phyloP scores from a whole-genome alignment of 2,797 vertebrate genomes.

The Myoxocephalus aenaeus region DNA sequence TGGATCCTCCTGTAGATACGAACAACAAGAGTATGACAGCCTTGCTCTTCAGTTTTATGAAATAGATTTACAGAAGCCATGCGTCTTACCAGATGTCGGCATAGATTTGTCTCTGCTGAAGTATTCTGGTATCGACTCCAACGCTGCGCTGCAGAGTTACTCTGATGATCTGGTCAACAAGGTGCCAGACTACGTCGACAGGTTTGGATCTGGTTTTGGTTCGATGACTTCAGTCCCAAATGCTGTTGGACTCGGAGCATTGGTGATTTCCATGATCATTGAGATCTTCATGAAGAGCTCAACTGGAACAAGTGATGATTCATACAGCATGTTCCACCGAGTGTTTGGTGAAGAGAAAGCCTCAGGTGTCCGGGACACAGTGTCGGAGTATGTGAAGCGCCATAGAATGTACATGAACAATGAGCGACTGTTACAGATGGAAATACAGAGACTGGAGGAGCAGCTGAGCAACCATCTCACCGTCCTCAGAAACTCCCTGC shows the following conservation, averaged over 20 bases:
- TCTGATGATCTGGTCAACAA: not conserved
- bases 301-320: fast-evolving
- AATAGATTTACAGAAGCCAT: fast-evolving
- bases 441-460: not conserved
- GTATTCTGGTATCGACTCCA: constrained; percentile 8
- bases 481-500: constrained; percentile 17
- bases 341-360: constrained; percentile 38
- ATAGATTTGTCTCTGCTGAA: constrained; percentile 24
- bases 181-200: fast-evolving
- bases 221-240: fast-evolving
- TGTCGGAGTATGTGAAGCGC: constrained; percentile 16
- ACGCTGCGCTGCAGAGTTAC: not conserved
- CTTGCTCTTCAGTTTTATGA: not conserved
- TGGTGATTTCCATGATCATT: constrained; percentile 32
- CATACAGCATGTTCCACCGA: not conserved
- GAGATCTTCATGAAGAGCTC: fast-evolving
- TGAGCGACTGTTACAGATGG: fast-evolving
- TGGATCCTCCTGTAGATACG: no score
- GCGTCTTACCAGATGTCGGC: not conserved
- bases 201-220: not conserved
- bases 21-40: fast-evolving
- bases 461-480: constrained; percentile 23
- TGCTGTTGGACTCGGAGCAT: constrained; percentile 32
- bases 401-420: not conserved
- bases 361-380: constrained; percentile 34